phyloP scores from a whole-genome alignment of 2,797 vertebrate species.

The Anguilla obscura region DNA sequence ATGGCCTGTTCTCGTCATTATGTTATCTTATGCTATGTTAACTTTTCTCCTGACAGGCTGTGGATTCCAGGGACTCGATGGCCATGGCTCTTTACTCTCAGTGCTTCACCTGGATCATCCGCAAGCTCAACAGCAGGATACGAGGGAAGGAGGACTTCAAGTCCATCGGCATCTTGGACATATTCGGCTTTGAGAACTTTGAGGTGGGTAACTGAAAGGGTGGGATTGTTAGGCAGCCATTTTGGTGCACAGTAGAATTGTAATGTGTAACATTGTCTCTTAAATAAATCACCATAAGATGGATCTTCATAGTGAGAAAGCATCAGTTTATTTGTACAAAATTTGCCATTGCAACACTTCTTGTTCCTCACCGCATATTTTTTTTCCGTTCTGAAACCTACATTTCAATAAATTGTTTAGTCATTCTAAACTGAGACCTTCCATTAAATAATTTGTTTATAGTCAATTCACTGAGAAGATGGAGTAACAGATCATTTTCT shows the following conservation, averaged over 20 bases:
- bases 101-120: slow-evolving; percentile 95
- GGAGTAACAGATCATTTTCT: background rate
- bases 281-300: background rate
- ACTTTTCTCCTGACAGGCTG: slow-evolving; percentile 71
- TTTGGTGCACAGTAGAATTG: background rate
- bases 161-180: slow-evolving; percentile 95
- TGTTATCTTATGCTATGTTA: background rate
- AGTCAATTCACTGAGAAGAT: background rate
- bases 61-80: slow-evolving; percentile 94
- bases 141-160: slow-evolving; percentile 89
- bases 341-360: background rate
- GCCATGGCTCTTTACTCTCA: slow-evolving; percentile 98
- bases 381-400: background rate
- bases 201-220: slow-evolving; percentile 71
- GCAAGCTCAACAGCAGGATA: slow-evolving; percentile 88
- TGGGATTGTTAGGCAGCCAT: background rate
- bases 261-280: background rate
- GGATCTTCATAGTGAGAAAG: background rate
- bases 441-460: background rate
- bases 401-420: background rate
- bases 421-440: background rate
- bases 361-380: background rate
- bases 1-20: no score
- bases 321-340: background rate
- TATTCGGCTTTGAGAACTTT: slow-evolving; percentile 98